Percentiles rank a stretch among this genome's conserved stretches.
Conservation (phyloP, 2,113 vertebrate genomes). For the Spea multiplicata region DNA sequence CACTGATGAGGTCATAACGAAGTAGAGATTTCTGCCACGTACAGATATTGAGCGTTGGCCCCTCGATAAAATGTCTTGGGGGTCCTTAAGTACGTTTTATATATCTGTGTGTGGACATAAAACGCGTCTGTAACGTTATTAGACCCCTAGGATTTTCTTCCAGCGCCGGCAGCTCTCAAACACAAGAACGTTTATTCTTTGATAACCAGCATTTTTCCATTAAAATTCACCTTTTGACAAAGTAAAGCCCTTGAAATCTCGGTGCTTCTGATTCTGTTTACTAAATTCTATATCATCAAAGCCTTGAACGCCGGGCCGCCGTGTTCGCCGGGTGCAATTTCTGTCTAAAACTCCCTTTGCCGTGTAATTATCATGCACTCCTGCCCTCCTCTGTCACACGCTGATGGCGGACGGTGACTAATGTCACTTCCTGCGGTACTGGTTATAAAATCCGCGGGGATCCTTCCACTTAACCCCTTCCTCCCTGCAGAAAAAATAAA, state of each 20-base stretch:
- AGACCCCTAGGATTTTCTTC: too few species aligned
- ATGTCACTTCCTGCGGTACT: background rate
- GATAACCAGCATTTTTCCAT: constrained; percentile 11
- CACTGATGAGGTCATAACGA: too few species aligned
- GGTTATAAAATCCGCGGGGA: background rate
- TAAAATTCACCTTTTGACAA: constrained; percentile 17
- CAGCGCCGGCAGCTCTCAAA: too few species aligned
- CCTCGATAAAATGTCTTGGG: too few species aligned
- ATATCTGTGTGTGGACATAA: too few species aligned
- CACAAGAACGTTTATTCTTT: background rate
- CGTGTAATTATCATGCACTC: constrained; percentile 32
- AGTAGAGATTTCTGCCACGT: too few species aligned
- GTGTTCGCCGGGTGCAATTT: constrained; percentile 25
- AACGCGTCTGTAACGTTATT: too few species aligned
- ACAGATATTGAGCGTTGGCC: too few species aligned
- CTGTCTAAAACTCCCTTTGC: constrained; percentile 39
- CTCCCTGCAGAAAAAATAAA: background rate
- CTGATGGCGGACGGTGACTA: constrained; percentile 21
- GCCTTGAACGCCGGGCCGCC: background rate
- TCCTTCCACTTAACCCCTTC: background rate
- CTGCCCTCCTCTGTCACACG: constrained; percentile 22
- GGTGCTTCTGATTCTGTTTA: background rate
- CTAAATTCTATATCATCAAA: constrained; percentile 20
- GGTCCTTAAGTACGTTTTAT: too few species aligned
- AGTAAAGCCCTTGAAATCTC: background rate